A percentile compares a stretch with the other conserved stretches of the same genome.
phyloP scores from a whole-genome alignment of 2,797 vertebrate species.

The Helicolenus hilgendorfi region DNA sequence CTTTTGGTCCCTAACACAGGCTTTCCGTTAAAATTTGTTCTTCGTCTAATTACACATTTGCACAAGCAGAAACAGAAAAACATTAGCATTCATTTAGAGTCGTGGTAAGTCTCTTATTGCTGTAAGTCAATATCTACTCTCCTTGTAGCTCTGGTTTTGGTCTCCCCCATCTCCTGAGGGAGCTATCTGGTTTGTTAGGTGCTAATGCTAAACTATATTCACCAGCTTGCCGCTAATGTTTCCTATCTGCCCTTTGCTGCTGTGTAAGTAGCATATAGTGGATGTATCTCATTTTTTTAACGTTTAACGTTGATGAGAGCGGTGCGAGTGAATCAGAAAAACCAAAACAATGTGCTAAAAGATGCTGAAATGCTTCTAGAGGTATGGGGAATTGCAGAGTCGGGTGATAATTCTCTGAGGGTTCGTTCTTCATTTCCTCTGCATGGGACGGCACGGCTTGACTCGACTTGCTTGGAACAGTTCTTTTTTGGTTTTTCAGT shows the following conservation, averaged over 20 bases:
- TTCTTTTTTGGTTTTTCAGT: neutral
- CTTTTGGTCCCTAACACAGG: neutral
- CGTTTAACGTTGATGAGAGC: neutral
- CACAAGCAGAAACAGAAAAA: neutral
- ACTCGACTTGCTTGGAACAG: too few species aligned
- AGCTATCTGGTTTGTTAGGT: neutral
- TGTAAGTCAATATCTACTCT: neutral
- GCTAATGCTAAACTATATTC: neutral
- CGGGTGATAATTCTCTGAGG: neutral
- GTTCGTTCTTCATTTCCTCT: neutral
- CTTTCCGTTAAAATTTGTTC: too few species aligned
- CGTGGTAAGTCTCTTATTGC: too few species aligned
- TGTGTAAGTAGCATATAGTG: neutral
- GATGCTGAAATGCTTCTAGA: neutral
- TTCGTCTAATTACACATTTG: neutral
- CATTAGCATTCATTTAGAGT: neutral
- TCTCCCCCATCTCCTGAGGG: neutral
- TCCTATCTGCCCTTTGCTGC: neutral
- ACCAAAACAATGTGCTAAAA: neutral
- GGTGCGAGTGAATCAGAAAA: neutral
- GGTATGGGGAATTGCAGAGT: neutral
- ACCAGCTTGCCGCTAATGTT: neutral
- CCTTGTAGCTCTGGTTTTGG: neutral
- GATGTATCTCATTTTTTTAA: neutral
- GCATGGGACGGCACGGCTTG: neutral